phyloP scores from a whole-genome alignment of 1,140 invertebrate species.

The Euura saliciscinereae region DNA sequence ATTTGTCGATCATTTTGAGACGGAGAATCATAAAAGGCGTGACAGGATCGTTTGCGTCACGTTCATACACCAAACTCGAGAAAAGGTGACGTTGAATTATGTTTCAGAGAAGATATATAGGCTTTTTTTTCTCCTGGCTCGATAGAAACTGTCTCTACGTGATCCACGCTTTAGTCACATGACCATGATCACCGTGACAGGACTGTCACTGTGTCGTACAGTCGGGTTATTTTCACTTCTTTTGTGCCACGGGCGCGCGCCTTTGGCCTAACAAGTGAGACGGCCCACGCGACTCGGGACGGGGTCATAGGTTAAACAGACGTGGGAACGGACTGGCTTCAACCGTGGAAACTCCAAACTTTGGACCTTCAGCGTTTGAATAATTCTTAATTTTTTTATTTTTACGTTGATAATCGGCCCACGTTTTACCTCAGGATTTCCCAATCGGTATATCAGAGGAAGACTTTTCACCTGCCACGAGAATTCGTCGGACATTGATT shows the following conservation, averaged over 20 bases:
- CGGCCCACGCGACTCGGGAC: constrained; percentile 45
- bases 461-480: too few species aligned
- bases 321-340: constrained; percentile 42
- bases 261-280: constrained; percentile 39
- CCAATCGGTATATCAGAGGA: too few species aligned
- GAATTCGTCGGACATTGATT: too few species aligned
- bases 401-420: too few species aligned
- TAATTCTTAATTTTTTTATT: too few species aligned
- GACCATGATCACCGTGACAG: background rate
- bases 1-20: constrained; percentile 40
- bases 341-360: background rate
- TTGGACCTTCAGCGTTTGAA: background rate
- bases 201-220: background rate
- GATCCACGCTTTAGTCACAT: background rate
- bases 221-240: constrained; percentile 5
- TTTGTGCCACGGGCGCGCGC: background rate
- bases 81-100: constrained; percentile 41
- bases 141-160: background rate
- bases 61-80: constrained; percentile 42
- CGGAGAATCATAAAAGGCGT: constrained; percentile 25
- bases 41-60: constrained; percentile 37
- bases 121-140: background rate
- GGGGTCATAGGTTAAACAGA: constrained; percentile 45
- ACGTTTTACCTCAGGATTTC: too few species aligned
- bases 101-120: constrained; percentile 13